Conservation (phyloP, 2,888 invertebrate species). For the Stramonita haemastoma region DNA sequence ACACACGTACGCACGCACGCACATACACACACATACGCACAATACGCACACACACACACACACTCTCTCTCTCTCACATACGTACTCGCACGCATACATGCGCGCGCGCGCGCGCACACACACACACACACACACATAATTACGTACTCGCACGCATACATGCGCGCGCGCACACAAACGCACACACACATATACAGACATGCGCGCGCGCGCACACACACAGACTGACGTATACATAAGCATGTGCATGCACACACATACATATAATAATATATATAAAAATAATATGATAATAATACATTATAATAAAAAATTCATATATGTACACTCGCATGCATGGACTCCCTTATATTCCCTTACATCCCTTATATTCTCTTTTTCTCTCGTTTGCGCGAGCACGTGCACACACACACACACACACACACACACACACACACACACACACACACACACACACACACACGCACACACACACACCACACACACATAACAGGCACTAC, state of each 20-base stretch:
- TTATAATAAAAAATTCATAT: too few species aligned
- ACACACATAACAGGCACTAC: too few species aligned
- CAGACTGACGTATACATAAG: neutral
- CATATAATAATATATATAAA: neutral
- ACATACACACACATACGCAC: neutral
- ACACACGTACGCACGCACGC: too few species aligned
- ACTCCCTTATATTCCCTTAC: neutral
- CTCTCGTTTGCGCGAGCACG: too few species aligned
- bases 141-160: neutral
- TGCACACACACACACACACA: too few species aligned
- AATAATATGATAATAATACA: too few species aligned
- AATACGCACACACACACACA: conserved; percentile 10
- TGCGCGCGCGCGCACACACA: too few species aligned
- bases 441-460: too few species aligned
- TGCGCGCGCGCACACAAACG: neutral
- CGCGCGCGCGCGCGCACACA: neutral
- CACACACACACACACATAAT: neutral
- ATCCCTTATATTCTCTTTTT: neutral
- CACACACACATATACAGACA: neutral
- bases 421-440: too few species aligned
- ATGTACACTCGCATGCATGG: neutral
- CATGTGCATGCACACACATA: neutral
- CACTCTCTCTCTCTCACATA: neutral
- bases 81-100: neutral
- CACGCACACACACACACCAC: too few species aligned